These are phyloP conservation scores for Trichopria drosophilae DNA, from an alignment of 2,888 invertebrate genomes.

Conservation along the genomic window DNA sequence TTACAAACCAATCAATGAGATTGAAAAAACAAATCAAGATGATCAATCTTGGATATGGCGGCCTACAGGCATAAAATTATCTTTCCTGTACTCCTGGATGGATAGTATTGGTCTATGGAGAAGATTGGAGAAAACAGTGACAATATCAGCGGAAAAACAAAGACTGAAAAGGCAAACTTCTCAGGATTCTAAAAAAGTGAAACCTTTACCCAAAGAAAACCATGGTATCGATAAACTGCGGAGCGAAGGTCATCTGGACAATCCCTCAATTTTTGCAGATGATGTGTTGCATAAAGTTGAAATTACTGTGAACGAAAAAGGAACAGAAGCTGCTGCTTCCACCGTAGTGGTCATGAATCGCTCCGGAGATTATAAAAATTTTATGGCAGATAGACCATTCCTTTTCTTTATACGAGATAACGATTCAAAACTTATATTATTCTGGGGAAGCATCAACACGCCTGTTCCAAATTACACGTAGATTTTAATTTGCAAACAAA, in stretches of 20 bases:
- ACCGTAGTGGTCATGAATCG: slow-evolving; percentile 65
- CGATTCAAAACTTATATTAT: slow-evolving; percentile 67
- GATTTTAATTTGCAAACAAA: too few relatives aligned
- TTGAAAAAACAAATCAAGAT: too few relatives aligned
- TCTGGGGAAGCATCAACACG: slow-evolving; percentile 70
- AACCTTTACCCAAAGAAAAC: slow-evolving; percentile 33
- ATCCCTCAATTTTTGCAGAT: slow-evolving; percentile 67
- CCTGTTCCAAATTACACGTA: too few relatives aligned
- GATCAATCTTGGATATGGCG: too few relatives aligned
- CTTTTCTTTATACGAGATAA: slow-evolving; percentile 74
- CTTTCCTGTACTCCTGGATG: too few relatives aligned
- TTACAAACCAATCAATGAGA: too few relatives aligned
- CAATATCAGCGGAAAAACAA: too few relatives aligned
- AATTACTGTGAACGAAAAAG: slow-evolving; percentile 68
- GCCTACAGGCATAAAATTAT: too few relatives aligned
- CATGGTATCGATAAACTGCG: slow-evolving; percentile 48
- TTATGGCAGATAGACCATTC: slow-evolving; percentile 70
- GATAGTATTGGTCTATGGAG: too few relatives aligned
- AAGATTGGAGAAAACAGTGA: too few relatives aligned
- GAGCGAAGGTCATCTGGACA: slow-evolving; percentile 54
- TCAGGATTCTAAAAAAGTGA: slow-evolving; percentile 34
- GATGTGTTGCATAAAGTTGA: slow-evolving; percentile 69
- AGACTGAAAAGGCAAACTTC: slow-evolving; percentile 40
- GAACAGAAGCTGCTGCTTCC: slow-evolving; percentile 73
- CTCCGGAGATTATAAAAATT: slow-evolving; percentile 60